Percentiles rank a stretch among this genome's conserved stretches.
These are phyloP conservation scores for Musca vetustissima DNA, from an alignment of 1,140 invertebrate genomes.

Conservation along the genomic window DNA sequence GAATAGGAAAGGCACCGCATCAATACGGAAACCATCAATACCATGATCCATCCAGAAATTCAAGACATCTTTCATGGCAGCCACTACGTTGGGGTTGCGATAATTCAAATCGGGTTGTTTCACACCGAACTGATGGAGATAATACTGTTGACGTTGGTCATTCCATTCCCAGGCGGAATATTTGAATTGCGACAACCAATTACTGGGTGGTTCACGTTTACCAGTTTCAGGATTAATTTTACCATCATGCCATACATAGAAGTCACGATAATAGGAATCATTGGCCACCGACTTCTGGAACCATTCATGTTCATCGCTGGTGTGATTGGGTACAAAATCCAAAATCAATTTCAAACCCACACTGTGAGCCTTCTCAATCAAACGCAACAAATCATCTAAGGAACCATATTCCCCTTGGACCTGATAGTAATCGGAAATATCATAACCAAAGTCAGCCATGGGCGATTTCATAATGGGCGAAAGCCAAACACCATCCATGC, in stretches of 20 bases:
- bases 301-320: conserved; percentile 72
- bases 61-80: conserved; percentile 65
- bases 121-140: conserved; percentile 65
- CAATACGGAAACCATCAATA: conserved; percentile 72
- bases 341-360: conserved; percentile 62
- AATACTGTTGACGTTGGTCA: conserved; percentile 63
- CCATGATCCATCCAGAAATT: conserved; percentile 71
- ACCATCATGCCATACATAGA: conserved; percentile 69
- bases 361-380: conserved; percentile 61
- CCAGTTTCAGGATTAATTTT: conserved; percentile 30
- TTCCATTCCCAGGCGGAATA: conserved; percentile 67
- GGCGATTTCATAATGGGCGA: conserved; percentile 62
- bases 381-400: conserved; percentile 66
- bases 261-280: conserved; percentile 63
- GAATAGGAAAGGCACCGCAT: conserved; percentile 63
- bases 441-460: conserved; percentile 63
- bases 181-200: conserved; percentile 66
- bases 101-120: conserved; percentile 75
- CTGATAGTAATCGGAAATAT: conserved; percentile 62
- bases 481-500: conserved; percentile 64
- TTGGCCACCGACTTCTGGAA: conserved; percentile 63
- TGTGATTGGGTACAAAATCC: conserved; percentile 72
- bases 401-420: conserved; percentile 70
- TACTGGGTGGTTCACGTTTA: conserved; percentile 61
- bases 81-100: conserved; percentile 61